phyloP scores from a whole-genome alignment of 2,888 invertebrate species.

The Heliconius charithonia region DNA sequence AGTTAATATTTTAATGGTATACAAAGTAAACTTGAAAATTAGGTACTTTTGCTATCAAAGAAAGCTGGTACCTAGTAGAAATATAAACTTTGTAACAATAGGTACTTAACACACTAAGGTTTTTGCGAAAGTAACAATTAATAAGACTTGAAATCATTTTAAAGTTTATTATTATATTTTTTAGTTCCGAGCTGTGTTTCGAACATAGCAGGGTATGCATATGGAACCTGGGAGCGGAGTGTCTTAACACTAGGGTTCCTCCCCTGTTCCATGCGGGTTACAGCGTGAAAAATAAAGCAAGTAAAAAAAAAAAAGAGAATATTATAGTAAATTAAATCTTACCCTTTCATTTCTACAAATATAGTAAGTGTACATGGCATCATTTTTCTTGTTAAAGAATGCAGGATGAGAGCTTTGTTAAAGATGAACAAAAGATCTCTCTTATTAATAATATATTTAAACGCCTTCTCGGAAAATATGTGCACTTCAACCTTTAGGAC shows the following conservation, averaged over 20 bases:
- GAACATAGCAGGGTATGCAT: too few species aligned
- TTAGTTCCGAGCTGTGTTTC: too few species aligned
- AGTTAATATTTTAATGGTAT: neutral
- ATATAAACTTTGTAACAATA: neutral
- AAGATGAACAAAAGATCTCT: slow-evolving; percentile 28
- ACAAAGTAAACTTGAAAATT: slow-evolving; percentile 4
- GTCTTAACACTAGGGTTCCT: too few species aligned
- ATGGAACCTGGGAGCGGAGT: too few species aligned
- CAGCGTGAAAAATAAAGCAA: too few species aligned
- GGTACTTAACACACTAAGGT: too few species aligned
- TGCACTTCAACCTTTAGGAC: slow-evolving; percentile 20
- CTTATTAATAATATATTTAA: slow-evolving; percentile 28
- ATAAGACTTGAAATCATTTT: neutral
- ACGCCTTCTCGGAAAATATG: slow-evolving; percentile 28
- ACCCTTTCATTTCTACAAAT: slow-evolving; percentile 18
- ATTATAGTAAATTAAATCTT: slow-evolving; percentile 8
- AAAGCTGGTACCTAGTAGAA: neutral
- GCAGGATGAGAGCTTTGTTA: slow-evolving; percentile 23
- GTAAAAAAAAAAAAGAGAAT: too few species aligned
- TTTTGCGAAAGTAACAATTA: neutral
- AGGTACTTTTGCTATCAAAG: neutral
- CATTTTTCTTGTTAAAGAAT: slow-evolving; percentile 22
- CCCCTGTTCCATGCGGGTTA: too few species aligned
- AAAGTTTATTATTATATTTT: too few species aligned
- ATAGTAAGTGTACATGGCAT: neutral